Evolutionary conservation across 2,888 invertebrate species (phyloP).

Genomic region (Scaptomyza tumidula): DNA sequence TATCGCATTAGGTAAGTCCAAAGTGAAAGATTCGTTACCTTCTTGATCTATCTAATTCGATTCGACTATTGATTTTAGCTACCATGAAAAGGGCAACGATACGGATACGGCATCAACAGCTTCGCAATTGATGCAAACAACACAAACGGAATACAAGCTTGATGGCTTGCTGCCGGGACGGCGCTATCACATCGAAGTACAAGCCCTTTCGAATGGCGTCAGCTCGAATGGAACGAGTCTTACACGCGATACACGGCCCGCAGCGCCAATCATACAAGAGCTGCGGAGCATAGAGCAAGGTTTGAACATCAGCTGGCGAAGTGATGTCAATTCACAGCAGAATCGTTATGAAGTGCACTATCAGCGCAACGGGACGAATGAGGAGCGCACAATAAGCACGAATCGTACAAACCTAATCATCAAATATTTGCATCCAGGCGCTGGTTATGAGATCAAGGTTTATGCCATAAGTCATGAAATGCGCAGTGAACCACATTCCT

Average conservation of each 20-base stretch:
- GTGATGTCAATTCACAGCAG: slow-evolving; percentile 95
- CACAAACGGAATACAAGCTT: slow-evolving; percentile 88
- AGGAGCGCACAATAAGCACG: slow-evolving; percentile 86
- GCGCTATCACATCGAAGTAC: slow-evolving; percentile 93
- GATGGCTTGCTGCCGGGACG: slow-evolving; percentile 93
- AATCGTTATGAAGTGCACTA: slow-evolving; percentile 93
- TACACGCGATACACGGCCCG: slow-evolving; percentile 92
- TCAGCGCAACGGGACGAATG: slow-evolving; percentile 90
- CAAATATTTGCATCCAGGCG: slow-evolving; percentile 92
- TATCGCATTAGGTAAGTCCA: slow-evolving; percentile 86
- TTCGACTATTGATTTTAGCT: slow-evolving; percentile 80
- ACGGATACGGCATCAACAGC: slow-evolving; percentile 87
- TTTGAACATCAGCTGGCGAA: slow-evolving; percentile 95
- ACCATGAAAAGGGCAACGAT: slow-evolving; percentile 94
- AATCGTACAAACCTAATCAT: slow-evolving; percentile 90
- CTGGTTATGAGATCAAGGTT: slow-evolving; percentile 94
- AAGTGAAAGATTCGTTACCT: not conserved
- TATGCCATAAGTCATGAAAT: slow-evolving; percentile 93
- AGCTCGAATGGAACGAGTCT: slow-evolving; percentile 90
- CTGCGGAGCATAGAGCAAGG: slow-evolving; percentile 89
- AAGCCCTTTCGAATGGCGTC: slow-evolving; percentile 92
- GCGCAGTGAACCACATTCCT: slow-evolving; percentile 92
- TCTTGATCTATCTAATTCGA: not conserved
- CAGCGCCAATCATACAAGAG: slow-evolving; percentile 94
- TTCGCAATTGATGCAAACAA: slow-evolving; percentile 85